Conservation (phyloP, 2,113 vertebrate genomes). For the Porphyrio hochstetteri region DNA sequence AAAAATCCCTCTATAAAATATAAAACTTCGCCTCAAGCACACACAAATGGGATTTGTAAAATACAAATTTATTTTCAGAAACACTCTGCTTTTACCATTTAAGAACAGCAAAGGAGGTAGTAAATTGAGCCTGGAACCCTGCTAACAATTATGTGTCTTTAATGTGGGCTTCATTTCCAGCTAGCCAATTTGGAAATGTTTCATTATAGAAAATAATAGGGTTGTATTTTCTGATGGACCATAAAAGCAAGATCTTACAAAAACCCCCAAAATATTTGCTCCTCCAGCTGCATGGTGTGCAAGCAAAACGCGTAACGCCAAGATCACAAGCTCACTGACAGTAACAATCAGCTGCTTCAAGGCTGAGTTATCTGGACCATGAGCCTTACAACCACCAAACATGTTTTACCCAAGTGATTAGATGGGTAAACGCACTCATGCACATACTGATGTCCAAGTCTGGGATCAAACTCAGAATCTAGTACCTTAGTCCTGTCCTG, state of each 20-base stretch:
- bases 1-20: neutral
- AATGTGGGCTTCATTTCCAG: neutral
- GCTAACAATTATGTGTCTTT: neutral
- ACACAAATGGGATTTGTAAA: neutral
- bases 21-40: neutral
- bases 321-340: neutral
- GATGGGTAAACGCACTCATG: neutral
- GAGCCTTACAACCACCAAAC: neutral
- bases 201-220: neutral
- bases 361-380: neutral
- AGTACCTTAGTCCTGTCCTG: neutral
- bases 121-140: neutral
- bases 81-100: neutral
- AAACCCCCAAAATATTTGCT: neutral
- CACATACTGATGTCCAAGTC: fast-evolving
- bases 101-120: neutral
- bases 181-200: neutral
- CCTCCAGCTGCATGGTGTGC: neutral
- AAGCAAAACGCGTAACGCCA: neutral
- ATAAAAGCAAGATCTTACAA: neutral
- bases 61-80: neutral
- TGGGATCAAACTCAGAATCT: neutral
- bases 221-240: neutral
- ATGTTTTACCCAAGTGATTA: neutral
- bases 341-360: neutral